These are phyloP conservation scores for Trichonephila clavipes DNA, from an alignment of 1,140 invertebrate species.

Conservation along the genomic window DNA sequence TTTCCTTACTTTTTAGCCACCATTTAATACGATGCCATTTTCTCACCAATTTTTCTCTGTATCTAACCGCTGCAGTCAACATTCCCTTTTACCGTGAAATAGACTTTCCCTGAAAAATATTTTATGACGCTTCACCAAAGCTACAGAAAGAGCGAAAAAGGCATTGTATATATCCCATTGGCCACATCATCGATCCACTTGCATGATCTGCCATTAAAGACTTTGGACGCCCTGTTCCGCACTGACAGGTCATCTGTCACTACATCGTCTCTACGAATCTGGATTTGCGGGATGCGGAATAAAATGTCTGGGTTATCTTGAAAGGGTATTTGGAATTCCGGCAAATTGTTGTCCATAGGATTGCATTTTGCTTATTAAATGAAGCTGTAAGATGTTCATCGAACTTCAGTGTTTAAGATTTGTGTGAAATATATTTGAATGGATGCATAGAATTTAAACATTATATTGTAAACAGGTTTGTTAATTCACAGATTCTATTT, in stretches of 20 bases:
- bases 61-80: background rate
- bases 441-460: too few species aligned
- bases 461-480: too few species aligned
- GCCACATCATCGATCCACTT: slow-evolving; percentile 29
- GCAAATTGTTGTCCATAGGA: too few species aligned
- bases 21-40: background rate
- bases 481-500: too few species aligned
- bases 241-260: slow-evolving; percentile 56
- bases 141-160: background rate
- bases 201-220: slow-evolving; percentile 1
- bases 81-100: background rate
- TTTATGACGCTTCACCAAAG: background rate
- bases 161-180: slow-evolving; percentile 4
- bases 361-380: too few species aligned
- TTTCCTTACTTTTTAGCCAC: background rate
- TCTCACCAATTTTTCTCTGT: background rate
- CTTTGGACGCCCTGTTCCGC: slow-evolving; percentile 12
- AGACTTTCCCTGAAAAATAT: slow-evolving; percentile 6
- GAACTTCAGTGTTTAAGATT: too few species aligned
- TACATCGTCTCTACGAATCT: background rate
- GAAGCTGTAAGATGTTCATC: too few species aligned
- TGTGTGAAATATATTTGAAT: too few species aligned
- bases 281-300: background rate
- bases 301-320: background rate
- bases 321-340: too few species aligned